Conservation (phyloP, 2,113 vertebrate genomes). For the Anolis carolinensis region DNA sequence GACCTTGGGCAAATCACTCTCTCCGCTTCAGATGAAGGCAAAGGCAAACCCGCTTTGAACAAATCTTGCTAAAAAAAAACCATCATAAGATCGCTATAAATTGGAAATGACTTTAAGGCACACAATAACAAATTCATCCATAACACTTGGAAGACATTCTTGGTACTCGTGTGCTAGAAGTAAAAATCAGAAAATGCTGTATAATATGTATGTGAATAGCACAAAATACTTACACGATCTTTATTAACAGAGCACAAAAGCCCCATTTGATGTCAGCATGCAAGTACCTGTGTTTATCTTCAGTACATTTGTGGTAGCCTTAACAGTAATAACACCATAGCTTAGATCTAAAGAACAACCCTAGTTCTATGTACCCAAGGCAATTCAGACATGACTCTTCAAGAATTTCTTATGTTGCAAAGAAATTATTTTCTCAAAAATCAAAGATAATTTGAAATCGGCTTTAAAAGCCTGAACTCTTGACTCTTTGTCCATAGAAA, state of each 20-base stretch:
- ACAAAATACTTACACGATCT: not conserved
- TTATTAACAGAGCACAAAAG: not conserved
- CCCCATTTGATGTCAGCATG: not conserved
- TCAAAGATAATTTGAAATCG: not conserved
- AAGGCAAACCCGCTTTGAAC: too few relatives aligned
- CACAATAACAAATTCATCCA: not conserved
- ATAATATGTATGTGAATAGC: not conserved
- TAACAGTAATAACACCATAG: not conserved
- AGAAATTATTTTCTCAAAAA: not conserved
- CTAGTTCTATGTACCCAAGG: not conserved
- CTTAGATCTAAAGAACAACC: not conserved
- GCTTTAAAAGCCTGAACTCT: not conserved
- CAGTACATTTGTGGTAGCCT: not conserved
- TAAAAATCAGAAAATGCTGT: not conserved
- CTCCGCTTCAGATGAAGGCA: too few relatives aligned
- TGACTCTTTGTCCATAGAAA: not conserved
- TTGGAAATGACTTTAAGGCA: too few relatives aligned
- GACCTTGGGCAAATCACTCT: too few relatives aligned
- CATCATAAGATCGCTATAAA: too few relatives aligned
- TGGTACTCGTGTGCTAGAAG: not conserved
- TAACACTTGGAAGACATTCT: constrained; percentile 17
- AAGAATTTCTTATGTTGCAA: not conserved
- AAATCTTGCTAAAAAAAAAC: too few relatives aligned
- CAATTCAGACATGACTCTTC: not conserved
- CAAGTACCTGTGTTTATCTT: not conserved